phyloP scores from a whole-genome alignment of 2,113 vertebrate species.

The Pungitius pungitius region DNA sequence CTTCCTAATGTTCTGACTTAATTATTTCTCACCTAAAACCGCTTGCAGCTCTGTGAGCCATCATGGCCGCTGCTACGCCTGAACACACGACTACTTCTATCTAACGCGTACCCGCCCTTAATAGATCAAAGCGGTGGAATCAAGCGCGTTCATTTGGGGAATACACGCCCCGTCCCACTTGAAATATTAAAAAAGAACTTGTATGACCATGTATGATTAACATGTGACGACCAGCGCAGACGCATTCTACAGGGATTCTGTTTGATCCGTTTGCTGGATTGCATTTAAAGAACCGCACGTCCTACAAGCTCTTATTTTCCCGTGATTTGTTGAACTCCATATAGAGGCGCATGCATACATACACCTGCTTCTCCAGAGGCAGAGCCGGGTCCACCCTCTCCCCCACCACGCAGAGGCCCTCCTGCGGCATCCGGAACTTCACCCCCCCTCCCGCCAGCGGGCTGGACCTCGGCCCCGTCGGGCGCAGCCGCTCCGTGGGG shows the following conservation, averaged over 20 bases:
- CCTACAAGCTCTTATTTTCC: neutral
- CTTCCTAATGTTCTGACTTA: slow-evolving; percentile 66
- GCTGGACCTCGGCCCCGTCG: slow-evolving; percentile 80
- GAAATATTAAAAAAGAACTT: slow-evolving; percentile 16
- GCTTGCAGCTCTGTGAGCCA: slow-evolving; percentile 24
- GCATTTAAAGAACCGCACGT: too few relatives aligned
- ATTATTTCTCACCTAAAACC: slow-evolving; percentile 65
- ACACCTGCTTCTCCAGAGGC: slow-evolving; percentile 96
- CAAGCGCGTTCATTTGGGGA: slow-evolving; percentile 27
- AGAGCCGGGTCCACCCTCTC: slow-evolving; percentile 93
- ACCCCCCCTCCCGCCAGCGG: slow-evolving; percentile 84
- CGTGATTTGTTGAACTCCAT: neutral
- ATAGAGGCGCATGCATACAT: slow-evolving; percentile 76
- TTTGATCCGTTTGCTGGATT: neutral
- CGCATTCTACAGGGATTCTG: slow-evolving; percentile 15
- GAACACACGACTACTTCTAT: slow-evolving; percentile 36
- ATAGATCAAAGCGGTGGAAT: slow-evolving; percentile 41
- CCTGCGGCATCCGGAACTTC: slow-evolving; percentile 88
- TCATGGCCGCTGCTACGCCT: slow-evolving; percentile 38
- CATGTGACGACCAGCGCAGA: neutral
- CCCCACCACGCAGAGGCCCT: slow-evolving; percentile 82
- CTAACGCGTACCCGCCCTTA: slow-evolving; percentile 19
- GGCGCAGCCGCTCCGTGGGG: slow-evolving; percentile 84
- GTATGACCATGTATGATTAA: neutral
- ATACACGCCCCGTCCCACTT: neutral